A percentile compares a stretch with the other conserved stretches of the same genome.
Evolutionary conservation across 2,888 invertebrate genomes (phyloP).

Genomic region (Cantharis flavilabris): DNA sequence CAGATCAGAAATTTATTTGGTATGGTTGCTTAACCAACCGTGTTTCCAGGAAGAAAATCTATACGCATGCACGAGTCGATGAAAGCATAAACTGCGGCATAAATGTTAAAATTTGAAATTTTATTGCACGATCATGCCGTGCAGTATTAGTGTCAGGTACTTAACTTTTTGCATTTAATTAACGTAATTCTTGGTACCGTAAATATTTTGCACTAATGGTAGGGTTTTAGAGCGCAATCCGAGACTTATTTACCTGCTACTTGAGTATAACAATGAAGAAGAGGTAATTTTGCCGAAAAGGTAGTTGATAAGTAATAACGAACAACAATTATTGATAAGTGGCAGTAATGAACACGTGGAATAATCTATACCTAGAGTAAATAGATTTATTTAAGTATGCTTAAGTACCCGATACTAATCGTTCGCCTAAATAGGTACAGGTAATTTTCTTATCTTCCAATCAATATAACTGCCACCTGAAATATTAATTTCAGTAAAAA

Average conservation of each 20-base stretch:
- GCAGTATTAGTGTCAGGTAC: background rate
- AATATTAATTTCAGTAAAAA: too few relatives aligned
- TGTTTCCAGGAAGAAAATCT: constrained; percentile 14
- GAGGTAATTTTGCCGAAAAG: background rate
- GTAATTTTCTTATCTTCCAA: background rate
- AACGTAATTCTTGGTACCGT: background rate
- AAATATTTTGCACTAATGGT: background rate
- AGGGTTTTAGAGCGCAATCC: background rate
- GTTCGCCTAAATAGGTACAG: background rate
- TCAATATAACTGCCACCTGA: background rate
- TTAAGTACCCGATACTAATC: background rate
- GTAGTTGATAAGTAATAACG: background rate
- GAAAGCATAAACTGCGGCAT: background rate
- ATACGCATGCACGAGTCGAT: background rate
- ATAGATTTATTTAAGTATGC: background rate
- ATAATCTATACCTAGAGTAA: background rate
- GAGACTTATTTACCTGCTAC: background rate
- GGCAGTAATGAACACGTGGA: background rate
- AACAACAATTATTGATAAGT: background rate
- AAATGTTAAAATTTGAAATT: background rate
- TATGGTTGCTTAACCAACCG: constrained; percentile 16
- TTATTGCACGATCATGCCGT: background rate
- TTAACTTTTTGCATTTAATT: background rate
- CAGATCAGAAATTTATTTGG: constrained; percentile 3
- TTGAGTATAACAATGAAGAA: background rate